These are phyloP conservation scores for Erythrolamprus reginae DNA, from an alignment of 2,113 vertebrate genomes.

Conservation along the genomic window DNA sequence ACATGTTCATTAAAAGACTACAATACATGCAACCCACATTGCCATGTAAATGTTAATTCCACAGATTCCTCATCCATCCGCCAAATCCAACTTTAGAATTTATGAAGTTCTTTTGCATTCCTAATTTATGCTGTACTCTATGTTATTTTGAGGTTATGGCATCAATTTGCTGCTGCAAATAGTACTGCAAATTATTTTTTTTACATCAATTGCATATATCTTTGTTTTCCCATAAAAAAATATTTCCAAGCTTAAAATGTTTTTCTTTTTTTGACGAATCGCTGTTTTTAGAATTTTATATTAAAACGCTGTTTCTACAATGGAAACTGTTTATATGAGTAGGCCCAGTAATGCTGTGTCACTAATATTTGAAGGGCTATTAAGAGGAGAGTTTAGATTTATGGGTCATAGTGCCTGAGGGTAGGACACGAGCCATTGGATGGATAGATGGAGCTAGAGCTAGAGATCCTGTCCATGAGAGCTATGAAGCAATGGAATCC, in stretches of 20 bases:
- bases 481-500: not conserved
- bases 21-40: not conserved
- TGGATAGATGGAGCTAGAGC: not conserved
- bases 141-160: not conserved
- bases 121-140: not conserved
- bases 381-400: not conserved
- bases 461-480: not conserved
- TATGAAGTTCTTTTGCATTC: not conserved
- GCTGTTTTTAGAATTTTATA: not conserved
- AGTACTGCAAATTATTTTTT: not conserved
- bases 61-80: not conserved
- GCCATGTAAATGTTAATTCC: not conserved
- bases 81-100: not conserved
- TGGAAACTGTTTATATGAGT: not conserved
- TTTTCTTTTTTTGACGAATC: not conserved
- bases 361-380: not conserved
- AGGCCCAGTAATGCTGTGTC: not conserved
- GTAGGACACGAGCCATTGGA: not conserved
- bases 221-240: not conserved
- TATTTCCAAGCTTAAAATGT: not conserved
- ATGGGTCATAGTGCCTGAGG: not conserved
- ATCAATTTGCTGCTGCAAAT: not conserved
- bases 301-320: not conserved
- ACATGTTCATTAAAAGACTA: not conserved
- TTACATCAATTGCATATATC: not conserved